These are phyloP conservation scores for Sciurus vulgaris DNA, from an alignment of 2,797 vertebrate genomes.

Conservation along the genomic window DNA sequence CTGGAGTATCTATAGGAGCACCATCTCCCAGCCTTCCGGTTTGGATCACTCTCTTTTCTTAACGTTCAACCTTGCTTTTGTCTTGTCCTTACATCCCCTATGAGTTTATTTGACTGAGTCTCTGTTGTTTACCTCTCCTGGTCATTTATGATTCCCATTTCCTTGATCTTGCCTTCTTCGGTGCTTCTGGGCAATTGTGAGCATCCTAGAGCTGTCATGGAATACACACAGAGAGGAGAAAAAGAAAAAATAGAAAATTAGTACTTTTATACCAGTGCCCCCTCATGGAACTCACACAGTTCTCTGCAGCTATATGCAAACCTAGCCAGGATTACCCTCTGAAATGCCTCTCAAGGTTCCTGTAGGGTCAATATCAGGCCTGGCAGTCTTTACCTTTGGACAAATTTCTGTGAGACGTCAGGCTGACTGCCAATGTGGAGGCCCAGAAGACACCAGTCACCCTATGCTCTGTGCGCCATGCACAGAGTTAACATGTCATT, in stretches of 20 bases:
- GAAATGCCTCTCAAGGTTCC: background rate
- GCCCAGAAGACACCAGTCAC: background rate
- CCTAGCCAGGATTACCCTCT: background rate
- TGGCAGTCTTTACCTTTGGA: background rate
- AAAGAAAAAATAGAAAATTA: conserved; percentile 2
- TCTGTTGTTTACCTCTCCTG: background rate
- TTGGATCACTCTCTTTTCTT: background rate
- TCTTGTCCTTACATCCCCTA: rapidly evolving
- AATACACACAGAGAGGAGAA: background rate
- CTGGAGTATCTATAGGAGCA: rapidly evolving
- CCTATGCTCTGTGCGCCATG: background rate
- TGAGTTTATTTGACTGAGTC: background rate
- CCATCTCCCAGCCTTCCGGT: background rate
- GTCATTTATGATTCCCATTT: background rate
- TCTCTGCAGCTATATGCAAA: background rate
- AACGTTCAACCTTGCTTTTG: background rate
- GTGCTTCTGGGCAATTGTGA: background rate
- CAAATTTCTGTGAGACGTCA: rapidly evolving
- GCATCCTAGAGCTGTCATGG: background rate
- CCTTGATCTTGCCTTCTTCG: conserved; percentile 21
- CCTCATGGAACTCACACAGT: background rate
- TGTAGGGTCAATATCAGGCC: background rate
- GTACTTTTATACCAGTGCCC: background rate
- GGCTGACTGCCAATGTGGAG: background rate
- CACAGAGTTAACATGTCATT: background rate